Evolutionary conservation across 2,797 vertebrate species (phyloP), one percentile per base, ranked within the genome.

Genomic region (Coracias cyanogaster): DNA sequence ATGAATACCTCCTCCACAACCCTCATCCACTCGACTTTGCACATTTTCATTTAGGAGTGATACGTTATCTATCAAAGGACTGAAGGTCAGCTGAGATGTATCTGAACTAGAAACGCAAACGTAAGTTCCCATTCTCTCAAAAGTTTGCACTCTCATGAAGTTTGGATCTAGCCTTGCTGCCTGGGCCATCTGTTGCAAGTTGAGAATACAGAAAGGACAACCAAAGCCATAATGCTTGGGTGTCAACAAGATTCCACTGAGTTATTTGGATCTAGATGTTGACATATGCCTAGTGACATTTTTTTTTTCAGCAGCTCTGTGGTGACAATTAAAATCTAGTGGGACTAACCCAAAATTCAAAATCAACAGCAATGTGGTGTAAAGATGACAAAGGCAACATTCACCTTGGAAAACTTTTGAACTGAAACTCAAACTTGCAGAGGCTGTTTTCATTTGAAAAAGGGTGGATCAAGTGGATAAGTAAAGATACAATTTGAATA

Each of bases 301-400:
- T 12, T 37, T 61, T 85, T 69, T 72, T 61, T 80, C 33, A 76
- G 85, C 25, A 95, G 46, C 80, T 60, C 33, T 78, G 28, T 51
- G 41, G 35, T 79, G 93, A 57, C 60, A 91, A 65, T 31, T 45
- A n/a, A 93, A 86, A 49, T 45, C 61, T 51, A 60, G 55, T 67
- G 45, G 74, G 82, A 73, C 55, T 85, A 71, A 85, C 41, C 64
- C 64, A 96, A 95, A 89, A 64, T 78, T 95, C 76, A 85, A 86
- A 91, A 64, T 66, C 37, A 89, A 79, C 12, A 93, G 79, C 76
- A 80, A 90, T 15, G 33, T 45, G 74, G 61, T 49, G 52, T 74
- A 29, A 80, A 69, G 46, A 78, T 43, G 28, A 54, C 31, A 70
- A 65, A 90, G 48, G 37, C 60, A 95, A 69, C 9, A 51, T 35